phyloP scores from a whole-genome alignment of 2,888 invertebrate genomes.

The Drosophila recens region DNA sequence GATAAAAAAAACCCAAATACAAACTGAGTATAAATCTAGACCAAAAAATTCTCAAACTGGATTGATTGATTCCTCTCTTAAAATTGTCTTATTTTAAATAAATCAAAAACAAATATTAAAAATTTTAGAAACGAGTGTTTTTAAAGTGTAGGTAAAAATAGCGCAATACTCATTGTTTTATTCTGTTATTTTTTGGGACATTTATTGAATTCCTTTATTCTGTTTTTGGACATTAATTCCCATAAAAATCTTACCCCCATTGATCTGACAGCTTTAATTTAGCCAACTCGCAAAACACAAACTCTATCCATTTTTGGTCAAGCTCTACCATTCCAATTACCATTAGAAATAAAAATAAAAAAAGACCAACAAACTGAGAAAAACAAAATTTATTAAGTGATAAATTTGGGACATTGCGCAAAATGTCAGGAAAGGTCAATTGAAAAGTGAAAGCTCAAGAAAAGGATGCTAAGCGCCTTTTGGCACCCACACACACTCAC shows the following conservation, averaged over 20 bases:
- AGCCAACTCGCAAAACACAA: constrained; percentile 47
- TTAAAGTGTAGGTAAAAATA: background rate
- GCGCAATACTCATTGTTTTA: no score
- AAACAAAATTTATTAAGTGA: constrained; percentile 73
- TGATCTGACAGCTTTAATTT: constrained; percentile 51
- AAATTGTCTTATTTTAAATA: no score
- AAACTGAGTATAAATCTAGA: no score
- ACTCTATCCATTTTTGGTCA: constrained; percentile 25
- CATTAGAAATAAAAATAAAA: constrained; percentile 46
- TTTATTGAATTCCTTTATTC: constrained; percentile 3
- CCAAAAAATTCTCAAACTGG: no score
- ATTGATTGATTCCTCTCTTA: no score
- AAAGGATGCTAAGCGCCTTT: constrained; percentile 72
- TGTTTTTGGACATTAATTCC: constrained; percentile 2
- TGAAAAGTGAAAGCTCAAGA: constrained; percentile 75
- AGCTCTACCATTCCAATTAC: constrained; percentile 62
- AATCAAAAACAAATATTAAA: no score
- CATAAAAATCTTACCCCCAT: constrained; percentile 7
- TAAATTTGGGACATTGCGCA: constrained; percentile 71
- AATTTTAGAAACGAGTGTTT: no score
- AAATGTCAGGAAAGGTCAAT: constrained; percentile 77
- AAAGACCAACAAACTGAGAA: constrained; percentile 12
- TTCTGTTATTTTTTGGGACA: background rate
- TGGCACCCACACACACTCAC: constrained; percentile 53
- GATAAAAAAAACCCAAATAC: no score